Evolutionary conservation across 2,797 vertebrate genomes (phyloP).

Genomic region (Sitta carolinensis): DNA sequence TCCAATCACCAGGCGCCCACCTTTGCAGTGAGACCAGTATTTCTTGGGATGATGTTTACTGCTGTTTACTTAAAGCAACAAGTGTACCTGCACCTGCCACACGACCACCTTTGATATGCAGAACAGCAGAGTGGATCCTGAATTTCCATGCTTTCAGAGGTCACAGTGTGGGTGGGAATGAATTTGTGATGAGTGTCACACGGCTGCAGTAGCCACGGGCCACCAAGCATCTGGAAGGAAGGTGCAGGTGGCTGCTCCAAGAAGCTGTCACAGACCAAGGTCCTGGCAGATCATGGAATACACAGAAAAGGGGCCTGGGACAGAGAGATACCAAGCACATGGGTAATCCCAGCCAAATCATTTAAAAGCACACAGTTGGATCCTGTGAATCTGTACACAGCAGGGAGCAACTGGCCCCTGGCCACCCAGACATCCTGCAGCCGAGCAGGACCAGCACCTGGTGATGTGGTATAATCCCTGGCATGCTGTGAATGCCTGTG

Average conservation of each 20-base stretch:
- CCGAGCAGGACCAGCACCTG: background rate
- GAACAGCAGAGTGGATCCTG: rapidly evolving
- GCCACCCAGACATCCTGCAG: background rate
- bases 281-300: background rate
- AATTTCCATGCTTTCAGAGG: background rate
- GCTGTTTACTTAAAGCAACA: background rate
- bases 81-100: background rate
- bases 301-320: background rate
- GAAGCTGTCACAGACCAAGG: background rate
- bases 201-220: background rate
- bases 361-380: background rate
- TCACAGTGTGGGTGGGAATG: background rate
- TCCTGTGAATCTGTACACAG: background rate
- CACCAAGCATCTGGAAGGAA: background rate
- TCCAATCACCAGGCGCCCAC: background rate
- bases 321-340: background rate
- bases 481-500: rapidly evolving
- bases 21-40: background rate
- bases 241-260: background rate
- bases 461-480: background rate
- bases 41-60: background rate
- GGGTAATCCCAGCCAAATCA: background rate
- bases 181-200: rapidly evolving
- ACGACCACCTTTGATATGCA: rapidly evolving
- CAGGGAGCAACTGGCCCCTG: background rate